These are phyloP conservation scores for Mylabris sibirica DNA, from an alignment of 2,888 invertebrate species.

Conservation along the genomic window DNA sequence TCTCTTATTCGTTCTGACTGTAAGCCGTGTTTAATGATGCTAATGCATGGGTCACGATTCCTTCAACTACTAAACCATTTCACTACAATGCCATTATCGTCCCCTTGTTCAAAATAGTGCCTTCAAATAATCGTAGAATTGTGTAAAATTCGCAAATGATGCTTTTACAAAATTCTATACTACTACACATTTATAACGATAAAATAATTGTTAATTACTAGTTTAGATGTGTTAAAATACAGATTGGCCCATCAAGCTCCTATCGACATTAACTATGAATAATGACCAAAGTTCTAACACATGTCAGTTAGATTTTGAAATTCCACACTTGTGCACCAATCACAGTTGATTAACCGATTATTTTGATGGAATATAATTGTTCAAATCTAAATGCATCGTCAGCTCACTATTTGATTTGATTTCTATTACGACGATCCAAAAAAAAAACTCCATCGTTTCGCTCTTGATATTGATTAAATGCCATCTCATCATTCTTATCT, in stretches of 20 bases:
- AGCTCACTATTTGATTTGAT: background rate
- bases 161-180: background rate
- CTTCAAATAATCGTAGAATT: background rate
- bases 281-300: conserved; percentile 42
- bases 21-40: conserved; percentile 25
- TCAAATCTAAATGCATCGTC: conserved; percentile 21
- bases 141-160: too few species aligned
- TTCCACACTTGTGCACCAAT: conserved; percentile 40
- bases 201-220: background rate
- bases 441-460: too few species aligned
- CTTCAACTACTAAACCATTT: background rate
- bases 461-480: background rate
- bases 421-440: background rate
- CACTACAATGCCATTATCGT: background rate
- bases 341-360: conserved; percentile 41
- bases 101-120: conserved; percentile 22
- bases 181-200: conserved; percentile 23
- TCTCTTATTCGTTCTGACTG: conserved; percentile 19
- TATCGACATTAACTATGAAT: conserved; percentile 39
- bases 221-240: background rate
- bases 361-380: conserved; percentile 24
- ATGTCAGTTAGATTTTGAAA: conserved; percentile 36
- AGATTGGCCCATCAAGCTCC: conserved; percentile 9
- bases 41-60: conserved; percentile 19
- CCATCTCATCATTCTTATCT: background rate